Evolutionary conservation across 2,797 vertebrate genomes (phyloP), one percentile per base, ranked within the genome.

Genomic region (Oreochromis grahami): DNA sequence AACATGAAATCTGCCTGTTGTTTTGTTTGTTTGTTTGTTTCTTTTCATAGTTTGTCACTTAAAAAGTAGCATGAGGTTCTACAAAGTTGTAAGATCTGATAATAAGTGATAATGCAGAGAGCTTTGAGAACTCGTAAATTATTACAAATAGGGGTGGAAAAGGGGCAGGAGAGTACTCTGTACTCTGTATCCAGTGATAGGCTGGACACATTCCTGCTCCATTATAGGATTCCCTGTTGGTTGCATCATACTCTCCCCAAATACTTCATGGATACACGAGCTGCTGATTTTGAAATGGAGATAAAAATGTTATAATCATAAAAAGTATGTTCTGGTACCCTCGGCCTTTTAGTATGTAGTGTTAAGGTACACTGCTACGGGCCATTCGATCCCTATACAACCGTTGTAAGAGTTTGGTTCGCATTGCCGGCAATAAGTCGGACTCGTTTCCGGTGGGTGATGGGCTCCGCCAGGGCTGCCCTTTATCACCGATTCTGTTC

Each of bases 1-100:
- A 74, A 32, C 15, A 32, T 50, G 17, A n/a, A 74, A 50, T 26
- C 70, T 32, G 26, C 19, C 15, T 48, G 43, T 19, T 48, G 24
- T 29, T 48, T 48, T 72, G 10, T 72, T 26, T 19, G 17, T 2
- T 72, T 70, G 0, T 0, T 70, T 17, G 8, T 70, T 29, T 45
- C 15, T 48, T 29, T 45, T n/a, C 36, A 34, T 34, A 60, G 21
- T 26, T 5, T 0, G 41, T 26, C 14, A 29, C 41, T 48, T 48
- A 26, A 17, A 48, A 72, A 72, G 68, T 9, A 48, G 24, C 24
- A 48, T 5, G 43, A 72, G 24, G 6, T 19, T 72, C 68, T 72
- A 6, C 1, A 72, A 26, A 5, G 43, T 19, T 72, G 43, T 72
- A 7, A 29, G 15, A 29, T 1, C 9, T 48, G 21, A 29, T 72